phyloP scores from a whole-genome alignment of 92 coral and sea anemone genomes.

The Phenganax stokvisi region DNA sequence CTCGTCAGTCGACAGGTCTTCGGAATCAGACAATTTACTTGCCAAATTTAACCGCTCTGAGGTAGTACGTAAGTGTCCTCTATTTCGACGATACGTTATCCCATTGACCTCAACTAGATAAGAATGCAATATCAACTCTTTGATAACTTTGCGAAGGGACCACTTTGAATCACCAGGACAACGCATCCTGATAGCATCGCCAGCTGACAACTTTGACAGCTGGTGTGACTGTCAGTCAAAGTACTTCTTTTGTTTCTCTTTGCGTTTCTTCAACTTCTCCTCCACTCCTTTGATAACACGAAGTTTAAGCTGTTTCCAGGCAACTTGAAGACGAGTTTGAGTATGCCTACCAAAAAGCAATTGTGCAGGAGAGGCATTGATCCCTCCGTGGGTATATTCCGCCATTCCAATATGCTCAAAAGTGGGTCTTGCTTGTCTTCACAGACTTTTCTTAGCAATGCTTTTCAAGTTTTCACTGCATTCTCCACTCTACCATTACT shows the following conservation, averaged over 20 bases:
- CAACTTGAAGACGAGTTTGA: neutral
- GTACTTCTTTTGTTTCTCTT: neutral
- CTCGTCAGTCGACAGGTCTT: neutral
- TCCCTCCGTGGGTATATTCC: neutral
- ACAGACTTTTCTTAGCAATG: no score
- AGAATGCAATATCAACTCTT: neutral
- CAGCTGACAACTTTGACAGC: slow-evolving; percentile 1
- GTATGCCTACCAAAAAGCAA: neutral
- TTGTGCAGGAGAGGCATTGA: neutral
- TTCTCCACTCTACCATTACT: no score
- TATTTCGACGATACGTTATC: neutral
- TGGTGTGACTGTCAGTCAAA: slow-evolving; percentile 15
- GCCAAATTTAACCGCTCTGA: neutral
- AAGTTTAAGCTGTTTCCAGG: neutral
- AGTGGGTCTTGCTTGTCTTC: neutral
- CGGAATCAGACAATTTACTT: neutral
- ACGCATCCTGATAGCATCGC: slow-evolving; percentile 6
- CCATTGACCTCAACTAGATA: slow-evolving; percentile 2
- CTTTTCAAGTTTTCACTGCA: no score
- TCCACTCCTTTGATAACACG: slow-evolving; percentile 6
- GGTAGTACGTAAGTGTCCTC: neutral
- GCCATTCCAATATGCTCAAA: slow-evolving; percentile 11
- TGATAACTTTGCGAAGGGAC: slow-evolving; percentile 11
- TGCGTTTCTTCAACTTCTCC: slow-evolving; percentile 2
- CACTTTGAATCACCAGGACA: slow-evolving; percentile 18